These are phyloP conservation scores for Monomorium pharaonis DNA, from an alignment of 1,140 invertebrate genomes.

Conservation along the genomic window DNA sequence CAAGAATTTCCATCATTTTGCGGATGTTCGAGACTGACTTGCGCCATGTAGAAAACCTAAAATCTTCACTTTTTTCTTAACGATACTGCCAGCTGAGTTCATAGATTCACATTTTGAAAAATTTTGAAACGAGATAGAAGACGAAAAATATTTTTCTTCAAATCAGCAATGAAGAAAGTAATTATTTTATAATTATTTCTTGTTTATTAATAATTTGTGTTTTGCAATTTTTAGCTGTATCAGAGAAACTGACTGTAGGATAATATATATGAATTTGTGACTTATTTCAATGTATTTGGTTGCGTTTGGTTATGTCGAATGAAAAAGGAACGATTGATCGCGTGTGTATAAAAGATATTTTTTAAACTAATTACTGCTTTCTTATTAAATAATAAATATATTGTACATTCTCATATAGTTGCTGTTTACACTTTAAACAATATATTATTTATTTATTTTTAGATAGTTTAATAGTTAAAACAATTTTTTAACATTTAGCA, in stretches of 20 bases:
- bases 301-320: neutral
- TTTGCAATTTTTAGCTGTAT: neutral
- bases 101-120: neutral
- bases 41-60: neutral
- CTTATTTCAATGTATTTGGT: neutral
- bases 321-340: neutral
- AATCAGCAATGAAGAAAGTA: neutral
- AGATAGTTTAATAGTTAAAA: neutral
- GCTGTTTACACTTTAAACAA: neutral
- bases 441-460: neutral
- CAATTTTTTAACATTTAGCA: neutral
- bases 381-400: conserved; percentile 3
- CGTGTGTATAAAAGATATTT: neutral
- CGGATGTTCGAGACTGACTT: neutral
- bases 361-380: neutral
- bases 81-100: neutral
- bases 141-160: neutral
- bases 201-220: neutral
- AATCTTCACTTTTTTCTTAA: neutral
- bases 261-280: neutral
- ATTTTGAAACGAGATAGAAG: neutral
- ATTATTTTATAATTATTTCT: neutral
- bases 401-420: neutral
- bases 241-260: neutral
- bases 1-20: conserved; percentile 17